Conservation (phyloP, 2,888 invertebrate genomes). For the Andrena bucephala region DNA sequence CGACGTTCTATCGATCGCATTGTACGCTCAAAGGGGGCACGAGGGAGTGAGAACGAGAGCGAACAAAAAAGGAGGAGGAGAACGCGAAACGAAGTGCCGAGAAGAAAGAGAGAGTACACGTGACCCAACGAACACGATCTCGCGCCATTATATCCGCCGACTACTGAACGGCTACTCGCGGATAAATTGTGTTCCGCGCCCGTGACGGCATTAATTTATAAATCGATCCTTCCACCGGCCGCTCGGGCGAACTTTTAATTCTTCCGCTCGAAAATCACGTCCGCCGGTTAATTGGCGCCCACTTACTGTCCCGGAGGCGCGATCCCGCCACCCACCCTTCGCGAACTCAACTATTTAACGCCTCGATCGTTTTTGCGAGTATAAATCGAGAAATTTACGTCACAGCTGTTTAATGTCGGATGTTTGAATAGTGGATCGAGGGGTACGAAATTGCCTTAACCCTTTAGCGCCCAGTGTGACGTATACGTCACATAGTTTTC, state of each 20-base stretch:
- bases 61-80: neutral
- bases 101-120: slow-evolving; percentile 24
- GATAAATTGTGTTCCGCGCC: slow-evolving; percentile 17
- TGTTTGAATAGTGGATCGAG: neutral
- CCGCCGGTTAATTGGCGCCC: slow-evolving; percentile 37
- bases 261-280: slow-evolving; percentile 23
- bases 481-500: too few relatives aligned
- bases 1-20: slow-evolving; percentile 64
- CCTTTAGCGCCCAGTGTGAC: too few relatives aligned
- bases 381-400: neutral
- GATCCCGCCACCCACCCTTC: neutral
- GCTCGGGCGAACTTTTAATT: neutral
- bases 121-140: neutral
- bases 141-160: slow-evolving; percentile 18
- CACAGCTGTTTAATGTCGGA: neutral
- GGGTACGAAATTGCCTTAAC: neutral
- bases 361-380: slow-evolving; percentile 14
- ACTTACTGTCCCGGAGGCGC: slow-evolving; percentile 12
- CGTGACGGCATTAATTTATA: slow-evolving; percentile 47
- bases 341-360: slow-evolving; percentile 32
- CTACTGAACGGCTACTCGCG: slow-evolving; percentile 20
- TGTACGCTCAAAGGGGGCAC: slow-evolving; percentile 7
- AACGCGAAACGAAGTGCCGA: slow-evolving; percentile 1
- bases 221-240: slow-evolving; percentile 24
- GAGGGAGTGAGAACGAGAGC: neutral